phyloP scores from a whole-genome alignment of 1,140 invertebrate species.

The Lepidurus packardi region DNA sequence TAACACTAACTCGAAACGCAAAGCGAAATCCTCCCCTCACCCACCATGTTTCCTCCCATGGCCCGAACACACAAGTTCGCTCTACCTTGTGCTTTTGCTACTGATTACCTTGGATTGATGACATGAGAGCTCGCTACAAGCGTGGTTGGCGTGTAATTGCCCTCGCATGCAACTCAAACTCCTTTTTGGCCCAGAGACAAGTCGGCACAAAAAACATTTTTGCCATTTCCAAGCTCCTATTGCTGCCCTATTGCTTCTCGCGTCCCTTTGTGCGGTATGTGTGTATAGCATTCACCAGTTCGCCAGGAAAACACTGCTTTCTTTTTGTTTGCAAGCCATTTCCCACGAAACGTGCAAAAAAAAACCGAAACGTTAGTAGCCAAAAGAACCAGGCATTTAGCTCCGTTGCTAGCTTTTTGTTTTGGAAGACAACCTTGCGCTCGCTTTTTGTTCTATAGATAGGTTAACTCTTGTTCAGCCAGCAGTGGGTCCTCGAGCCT shows the following conservation, averaged over 20 bases:
- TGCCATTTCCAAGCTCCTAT: not conserved
- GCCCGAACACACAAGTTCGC: not conserved
- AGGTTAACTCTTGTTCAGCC: too few species aligned
- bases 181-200: not conserved
- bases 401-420: not conserved
- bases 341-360: not conserved
- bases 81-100: not conserved
- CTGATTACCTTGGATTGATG: conserved; percentile 18
- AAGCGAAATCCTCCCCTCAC: not conserved
- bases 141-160: conserved; percentile 13
- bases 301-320: not conserved
- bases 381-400: not conserved
- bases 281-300: too few species aligned
- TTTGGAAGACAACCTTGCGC: not conserved
- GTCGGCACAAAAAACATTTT: conserved; percentile 3
- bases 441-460: not conserved
- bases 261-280: too few species aligned
- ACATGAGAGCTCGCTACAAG: conserved; percentile 8
- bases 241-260: not conserved
- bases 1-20: conserved; percentile 3
- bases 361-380: not conserved
- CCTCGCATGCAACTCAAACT: conserved; percentile 5
- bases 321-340: not conserved
- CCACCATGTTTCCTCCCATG: not conserved
- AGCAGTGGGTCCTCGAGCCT: not conserved